A percentile compares a stretch with the other conserved stretches of the same genome.
These are phyloP conservation scores for Xestia xanthographa DNA, from an alignment of 2,888 invertebrate species.

Conservation along the genomic window DNA sequence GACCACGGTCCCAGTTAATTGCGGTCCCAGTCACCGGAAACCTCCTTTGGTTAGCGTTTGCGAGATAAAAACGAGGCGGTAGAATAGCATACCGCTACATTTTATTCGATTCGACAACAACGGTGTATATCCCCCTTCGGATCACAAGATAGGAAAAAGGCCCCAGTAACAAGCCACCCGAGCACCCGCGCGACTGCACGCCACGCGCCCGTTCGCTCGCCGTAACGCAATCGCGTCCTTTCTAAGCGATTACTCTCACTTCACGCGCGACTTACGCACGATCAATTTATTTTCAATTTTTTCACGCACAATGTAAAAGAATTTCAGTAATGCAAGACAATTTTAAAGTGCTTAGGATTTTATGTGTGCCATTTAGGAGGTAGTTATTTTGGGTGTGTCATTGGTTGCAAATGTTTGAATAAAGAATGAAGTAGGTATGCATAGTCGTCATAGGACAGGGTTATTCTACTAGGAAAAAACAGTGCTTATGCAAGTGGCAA, in stretches of 20 bases:
- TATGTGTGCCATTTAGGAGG: background rate
- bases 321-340: constrained; percentile 43
- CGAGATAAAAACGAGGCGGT: background rate
- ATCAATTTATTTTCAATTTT: constrained; percentile 89
- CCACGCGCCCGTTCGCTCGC: constrained; percentile 21
- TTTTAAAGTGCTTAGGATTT: background rate
- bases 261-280: constrained; percentile 79
- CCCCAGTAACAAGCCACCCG: constrained; percentile 25
- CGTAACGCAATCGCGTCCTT: constrained; percentile 79
- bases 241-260: constrained; percentile 82
- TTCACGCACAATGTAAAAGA: constrained; percentile 68
- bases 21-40: too few relatives aligned
- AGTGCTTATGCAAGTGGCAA: background rate
- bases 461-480: too few relatives aligned
- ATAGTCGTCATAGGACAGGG: background rate
- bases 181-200: constrained; percentile 19
- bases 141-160: constrained; percentile 19
- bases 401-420: background rate
- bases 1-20: too few relatives aligned
- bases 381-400: background rate
- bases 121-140: constrained; percentile 18
- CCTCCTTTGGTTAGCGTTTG: too few relatives aligned
- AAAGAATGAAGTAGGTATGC: background rate
- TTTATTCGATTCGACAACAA: constrained; percentile 2
- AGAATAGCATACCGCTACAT: background rate